phyloP scores from a whole-genome alignment of 2,113 vertebrate genomes.

The Glaucomys volans region DNA sequence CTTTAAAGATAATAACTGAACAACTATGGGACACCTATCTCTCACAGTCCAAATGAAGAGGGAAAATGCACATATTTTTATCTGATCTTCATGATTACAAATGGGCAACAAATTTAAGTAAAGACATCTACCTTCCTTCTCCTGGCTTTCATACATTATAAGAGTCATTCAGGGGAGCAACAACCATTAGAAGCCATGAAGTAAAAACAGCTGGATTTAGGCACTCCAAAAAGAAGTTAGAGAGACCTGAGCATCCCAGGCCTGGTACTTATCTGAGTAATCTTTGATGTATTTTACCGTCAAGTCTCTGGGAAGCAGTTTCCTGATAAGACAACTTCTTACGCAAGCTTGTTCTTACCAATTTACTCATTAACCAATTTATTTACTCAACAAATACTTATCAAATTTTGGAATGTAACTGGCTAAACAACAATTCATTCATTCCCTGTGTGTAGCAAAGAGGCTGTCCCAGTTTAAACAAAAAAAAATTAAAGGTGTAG shows the following conservation, averaged over 20 bases:
- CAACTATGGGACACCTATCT: background rate
- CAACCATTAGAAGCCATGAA: background rate
- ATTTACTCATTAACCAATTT: too few species aligned
- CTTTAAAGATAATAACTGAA: background rate
- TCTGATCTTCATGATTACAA: background rate
- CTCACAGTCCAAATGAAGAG: background rate
- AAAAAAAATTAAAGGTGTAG: background rate
- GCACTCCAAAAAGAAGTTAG: background rate
- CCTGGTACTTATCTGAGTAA: background rate
- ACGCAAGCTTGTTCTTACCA: background rate
- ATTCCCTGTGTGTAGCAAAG: background rate
- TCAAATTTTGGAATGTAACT: background rate
- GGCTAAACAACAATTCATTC: background rate
- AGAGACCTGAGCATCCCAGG: background rate
- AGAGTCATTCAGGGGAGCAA: background rate
- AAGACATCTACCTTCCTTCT: background rate
- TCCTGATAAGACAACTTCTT: background rate
- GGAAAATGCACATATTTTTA: background rate
- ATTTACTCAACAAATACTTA: conserved; percentile 3
- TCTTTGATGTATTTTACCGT: background rate
- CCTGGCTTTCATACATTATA: background rate
- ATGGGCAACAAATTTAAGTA: background rate
- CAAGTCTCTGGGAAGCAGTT: background rate
- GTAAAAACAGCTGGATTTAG: background rate
- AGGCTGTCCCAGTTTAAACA: too few species aligned